phyloP scores from a whole-genome alignment of 2,113 vertebrate species.

The Chionomys nivalis region DNA sequence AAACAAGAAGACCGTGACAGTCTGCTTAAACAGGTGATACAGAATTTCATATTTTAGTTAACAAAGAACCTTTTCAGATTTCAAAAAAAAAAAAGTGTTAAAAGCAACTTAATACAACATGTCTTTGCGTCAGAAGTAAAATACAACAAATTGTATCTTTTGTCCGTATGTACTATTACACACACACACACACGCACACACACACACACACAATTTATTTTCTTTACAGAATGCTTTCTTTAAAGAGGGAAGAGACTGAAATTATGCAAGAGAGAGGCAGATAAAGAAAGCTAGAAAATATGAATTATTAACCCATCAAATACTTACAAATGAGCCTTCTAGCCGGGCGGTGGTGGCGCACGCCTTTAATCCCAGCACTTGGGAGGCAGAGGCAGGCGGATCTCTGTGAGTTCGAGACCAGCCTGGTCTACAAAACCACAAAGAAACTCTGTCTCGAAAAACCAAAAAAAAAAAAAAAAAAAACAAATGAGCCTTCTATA shows the following conservation, averaged over 20 bases:
- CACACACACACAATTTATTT: conserved; percentile 23
- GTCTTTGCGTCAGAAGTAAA: conserved; percentile 85
- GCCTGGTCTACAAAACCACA: too few relatives aligned
- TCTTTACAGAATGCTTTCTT: neutral
- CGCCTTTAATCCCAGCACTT: too few relatives aligned
- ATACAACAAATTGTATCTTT: conserved; percentile 86
- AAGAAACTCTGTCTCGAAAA: too few relatives aligned
- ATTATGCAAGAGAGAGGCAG: neutral
- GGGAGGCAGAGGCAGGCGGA: too few relatives aligned
- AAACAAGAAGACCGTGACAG: conserved; percentile 84
- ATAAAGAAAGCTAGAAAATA: conserved; percentile 35
- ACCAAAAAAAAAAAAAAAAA: too few relatives aligned
- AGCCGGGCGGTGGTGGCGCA: too few relatives aligned
- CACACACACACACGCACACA: neutral
- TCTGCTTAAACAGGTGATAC: conserved; percentile 82
- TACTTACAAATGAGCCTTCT: conserved; percentile 32
- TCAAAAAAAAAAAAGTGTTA: conserved; percentile 63
- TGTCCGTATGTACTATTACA: conserved; percentile 80
- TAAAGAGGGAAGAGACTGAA: neutral
- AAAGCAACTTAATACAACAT: conserved; percentile 59
- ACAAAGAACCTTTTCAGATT: conserved; percentile 73
- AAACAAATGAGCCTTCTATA: conserved; percentile 14
- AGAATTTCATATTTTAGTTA: conserved; percentile 78
- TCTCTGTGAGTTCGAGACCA: too few relatives aligned
- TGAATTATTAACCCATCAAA: neutral